These are phyloP conservation scores for Ctenosaura bakeri DNA, from an alignment of 2,797 vertebrate species.

Conservation along the genomic window DNA sequence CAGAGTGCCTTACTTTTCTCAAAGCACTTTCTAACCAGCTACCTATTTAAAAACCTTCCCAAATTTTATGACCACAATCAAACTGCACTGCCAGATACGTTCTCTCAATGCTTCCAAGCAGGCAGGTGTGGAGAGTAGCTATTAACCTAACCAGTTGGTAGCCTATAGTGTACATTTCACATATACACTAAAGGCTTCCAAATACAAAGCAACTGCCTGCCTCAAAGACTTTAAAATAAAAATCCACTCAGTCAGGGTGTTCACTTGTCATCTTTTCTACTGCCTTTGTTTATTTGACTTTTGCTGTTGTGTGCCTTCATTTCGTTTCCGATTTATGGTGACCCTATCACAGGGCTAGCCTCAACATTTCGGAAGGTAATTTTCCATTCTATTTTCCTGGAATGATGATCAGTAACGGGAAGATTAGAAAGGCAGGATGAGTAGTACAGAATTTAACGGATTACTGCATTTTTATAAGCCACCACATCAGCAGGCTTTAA, in stretches of 20 bases:
- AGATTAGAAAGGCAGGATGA: neutral
- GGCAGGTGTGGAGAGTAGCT: neutral
- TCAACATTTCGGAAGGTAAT: neutral
- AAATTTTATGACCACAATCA: no score
- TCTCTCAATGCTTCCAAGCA: neutral
- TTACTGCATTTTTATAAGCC: slow-evolving; percentile 10
- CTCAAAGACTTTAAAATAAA: no score
- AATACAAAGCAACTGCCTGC: neutral
- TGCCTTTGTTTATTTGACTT: neutral
- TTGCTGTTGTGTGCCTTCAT: no score
- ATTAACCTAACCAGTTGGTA: neutral
- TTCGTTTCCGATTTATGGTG: no score
- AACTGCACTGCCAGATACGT: neutral
- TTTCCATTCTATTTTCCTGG: neutral
- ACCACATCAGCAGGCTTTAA: neutral
- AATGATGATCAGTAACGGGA: neutral
- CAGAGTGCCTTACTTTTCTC: neutral
- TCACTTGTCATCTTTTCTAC: no score
- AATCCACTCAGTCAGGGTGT: neutral
- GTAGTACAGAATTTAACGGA: neutral
- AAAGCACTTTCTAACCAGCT: neutral
- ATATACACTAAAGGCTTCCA: neutral
- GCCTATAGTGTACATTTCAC: neutral
- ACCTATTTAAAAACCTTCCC: neutral
- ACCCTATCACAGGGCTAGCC: no score